Conservation (phyloP, 1,140 invertebrate genomes). For the Neodiprion pinetum region DNA sequence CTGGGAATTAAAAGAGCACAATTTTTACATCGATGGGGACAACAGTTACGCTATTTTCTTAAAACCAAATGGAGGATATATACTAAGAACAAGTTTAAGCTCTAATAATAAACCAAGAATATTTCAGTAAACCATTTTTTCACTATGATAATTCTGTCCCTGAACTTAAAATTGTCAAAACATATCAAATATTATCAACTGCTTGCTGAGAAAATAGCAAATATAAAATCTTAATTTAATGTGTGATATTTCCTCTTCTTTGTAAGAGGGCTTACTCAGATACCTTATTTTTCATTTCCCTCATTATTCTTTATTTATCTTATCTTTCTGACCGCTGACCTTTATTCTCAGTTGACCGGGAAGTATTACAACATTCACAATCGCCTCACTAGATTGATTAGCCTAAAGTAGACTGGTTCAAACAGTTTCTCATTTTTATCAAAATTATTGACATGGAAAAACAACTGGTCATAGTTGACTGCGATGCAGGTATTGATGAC, state of each 20-base stretch:
- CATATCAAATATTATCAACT: no score
- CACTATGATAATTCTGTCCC: not conserved
- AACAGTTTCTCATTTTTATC: not conserved
- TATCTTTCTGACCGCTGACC: not conserved
- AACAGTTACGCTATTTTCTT: constrained; percentile 62
- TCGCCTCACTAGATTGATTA: no score
- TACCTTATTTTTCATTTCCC: not conserved
- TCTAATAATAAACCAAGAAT: constrained; percentile 47
- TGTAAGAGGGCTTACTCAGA: no score
- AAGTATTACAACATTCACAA: no score
- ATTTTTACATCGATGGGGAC: constrained; percentile 61
- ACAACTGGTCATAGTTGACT: constrained; percentile 66
- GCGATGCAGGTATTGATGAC: constrained; percentile 72
- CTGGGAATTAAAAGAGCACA: constrained; percentile 59
- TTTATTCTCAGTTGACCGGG: no score
- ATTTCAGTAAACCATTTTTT: constrained; percentile 30
- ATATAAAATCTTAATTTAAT: no score
- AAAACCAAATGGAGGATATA: constrained; percentile 41
- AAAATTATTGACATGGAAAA: constrained; percentile 28
- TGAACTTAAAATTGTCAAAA: no score
- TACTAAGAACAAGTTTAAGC: constrained; percentile 49
- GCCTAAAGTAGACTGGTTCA: no score
- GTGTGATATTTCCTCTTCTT: no score
- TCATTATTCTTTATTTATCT: not conserved
- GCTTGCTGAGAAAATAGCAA: no score